Base-by-base conservation (phyloP, 2,797 vertebrate species). In the Setipinna tenuifilis region DNA sequence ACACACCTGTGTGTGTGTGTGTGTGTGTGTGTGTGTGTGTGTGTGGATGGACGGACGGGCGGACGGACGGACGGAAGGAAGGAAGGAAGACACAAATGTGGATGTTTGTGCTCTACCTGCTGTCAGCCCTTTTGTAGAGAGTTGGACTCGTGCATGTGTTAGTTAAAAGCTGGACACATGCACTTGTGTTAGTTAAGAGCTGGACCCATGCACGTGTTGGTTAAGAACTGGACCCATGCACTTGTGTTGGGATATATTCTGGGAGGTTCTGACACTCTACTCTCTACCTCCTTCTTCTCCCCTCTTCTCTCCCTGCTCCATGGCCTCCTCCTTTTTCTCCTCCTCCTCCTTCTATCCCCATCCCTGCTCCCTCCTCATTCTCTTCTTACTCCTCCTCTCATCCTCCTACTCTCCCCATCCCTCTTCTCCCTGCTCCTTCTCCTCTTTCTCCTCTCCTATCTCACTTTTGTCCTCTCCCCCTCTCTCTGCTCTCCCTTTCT, bases 401-500 rank as follows among this genome's bases (percentile, higher is more conserved):
- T n/a, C n/a, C n/a, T n/a, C n/a, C 35, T 2, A 2, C 35, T 5
- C 35, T 41, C 35, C 35, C 35, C 5, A 5, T 5, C 35, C 35
- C 35, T 41, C 35, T 5, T 41, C 2, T 5, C 5, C 35, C 35
- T 41, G 2, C 35, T 41, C 35, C 35, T 41, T 5, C 5, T 41
- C 35, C 35, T 41, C 35, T 41, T 5, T 41, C 35, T 5, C 35
- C 61, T 65, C 23, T 7, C 35, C 35, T 41, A 10, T 31, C 14
- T n/a, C n/a, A n/a, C 23, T 14, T 17, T 5, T 12, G 2, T 31
- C 23, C 16, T 25, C n/a, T 71, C 25, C 65, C 35, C 16, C 58
- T 71, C 28, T 3, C 28, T 89, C 87, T 83, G 83, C 46, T 84
- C 90, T n/a, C n/a, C n/a, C n/a, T n/a, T n/a, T n/a, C n/a, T n/a